These are phyloP conservation scores for Brachypodius melanocephalos DNA, from an alignment of 2,113 vertebrate species.

Conservation along the genomic window DNA sequence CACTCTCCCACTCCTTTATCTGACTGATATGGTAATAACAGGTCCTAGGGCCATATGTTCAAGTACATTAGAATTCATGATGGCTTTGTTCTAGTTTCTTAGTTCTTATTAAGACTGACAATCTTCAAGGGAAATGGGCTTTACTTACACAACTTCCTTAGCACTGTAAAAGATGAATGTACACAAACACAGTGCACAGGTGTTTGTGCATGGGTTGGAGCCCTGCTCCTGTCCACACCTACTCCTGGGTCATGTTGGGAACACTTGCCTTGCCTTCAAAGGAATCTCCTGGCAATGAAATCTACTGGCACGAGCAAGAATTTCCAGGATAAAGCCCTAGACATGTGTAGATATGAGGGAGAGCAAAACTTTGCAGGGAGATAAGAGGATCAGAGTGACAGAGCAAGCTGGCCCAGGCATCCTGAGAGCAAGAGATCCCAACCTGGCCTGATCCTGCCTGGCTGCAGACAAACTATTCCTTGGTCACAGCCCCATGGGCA, in stretches of 20 bases:
- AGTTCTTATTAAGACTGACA: slow-evolving; percentile 32
- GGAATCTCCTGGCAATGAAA: not conserved
- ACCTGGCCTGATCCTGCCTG: not conserved
- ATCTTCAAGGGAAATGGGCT: slow-evolving; percentile 26
- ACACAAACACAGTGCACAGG: not conserved
- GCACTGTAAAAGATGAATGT: not conserved
- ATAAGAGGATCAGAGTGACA: not conserved
- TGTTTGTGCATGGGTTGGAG: not conserved
- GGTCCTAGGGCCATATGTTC: slow-evolving; percentile 62
- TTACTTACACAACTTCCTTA: slow-evolving; percentile 1
- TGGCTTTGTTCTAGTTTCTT: slow-evolving; percentile 52
- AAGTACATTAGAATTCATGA: slow-evolving; percentile 67
- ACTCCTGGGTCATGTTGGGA: not conserved
- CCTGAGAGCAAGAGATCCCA: not conserved
- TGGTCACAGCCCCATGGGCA: not conserved
- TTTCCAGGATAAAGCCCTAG: not conserved
- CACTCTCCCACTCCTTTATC: slow-evolving; percentile 57
- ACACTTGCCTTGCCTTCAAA: not conserved
- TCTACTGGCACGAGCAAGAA: not conserved
- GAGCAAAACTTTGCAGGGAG: not conserved
- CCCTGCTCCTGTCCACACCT: not conserved
- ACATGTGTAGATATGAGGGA: not conserved
- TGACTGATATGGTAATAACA: slow-evolving; percentile 70
- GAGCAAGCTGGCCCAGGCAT: not conserved
- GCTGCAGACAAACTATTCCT: not conserved